Percentiles rank a stretch among this genome's conserved stretches.
Conservation (phyloP, 1,140 invertebrate species). For the Trialeurodes vaporariorum region DNA sequence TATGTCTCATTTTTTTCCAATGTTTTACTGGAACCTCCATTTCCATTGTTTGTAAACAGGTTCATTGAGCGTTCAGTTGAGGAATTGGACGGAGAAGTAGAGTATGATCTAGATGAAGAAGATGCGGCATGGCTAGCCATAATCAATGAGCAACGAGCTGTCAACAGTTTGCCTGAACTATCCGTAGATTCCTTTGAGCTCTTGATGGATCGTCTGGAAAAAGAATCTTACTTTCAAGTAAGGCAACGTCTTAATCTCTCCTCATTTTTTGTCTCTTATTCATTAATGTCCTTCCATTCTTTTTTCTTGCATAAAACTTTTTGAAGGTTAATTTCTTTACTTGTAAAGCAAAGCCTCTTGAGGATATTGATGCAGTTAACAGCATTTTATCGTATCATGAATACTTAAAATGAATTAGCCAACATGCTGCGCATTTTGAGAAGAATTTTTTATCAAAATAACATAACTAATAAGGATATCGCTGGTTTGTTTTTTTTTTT, state of each 20-base stretch:
- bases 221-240: conserved; percentile 80
- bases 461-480: no score
- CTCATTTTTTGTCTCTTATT: no score
- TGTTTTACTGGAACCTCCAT: not conserved
- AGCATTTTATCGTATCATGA: no score
- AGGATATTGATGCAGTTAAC: conserved; percentile 14
- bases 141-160: conserved; percentile 68
- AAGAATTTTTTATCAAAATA: no score
- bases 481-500: no score
- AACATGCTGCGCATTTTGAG: no score
- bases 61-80: conserved; percentile 92
- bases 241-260: no score
- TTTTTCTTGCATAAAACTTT: no score
- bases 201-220: conserved; percentile 92
- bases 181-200: conserved; percentile 80
- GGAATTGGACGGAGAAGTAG: conserved; percentile 83
- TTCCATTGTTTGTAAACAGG: conserved; percentile 31
- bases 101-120: conserved; percentile 97
- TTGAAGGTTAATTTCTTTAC: conserved; percentile 2
- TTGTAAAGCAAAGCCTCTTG: no score
- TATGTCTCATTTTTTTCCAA: not conserved
- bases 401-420: no score
- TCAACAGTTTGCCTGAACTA: conserved; percentile 52
- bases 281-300: no score
- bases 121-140: conserved; percentile 84